A percentile compares a stretch with the other conserved stretches of the same genome.
These are phyloP conservation scores for Cancer borealis DNA, from an alignment of 2,888 invertebrate species.

Conservation along the genomic window DNA sequence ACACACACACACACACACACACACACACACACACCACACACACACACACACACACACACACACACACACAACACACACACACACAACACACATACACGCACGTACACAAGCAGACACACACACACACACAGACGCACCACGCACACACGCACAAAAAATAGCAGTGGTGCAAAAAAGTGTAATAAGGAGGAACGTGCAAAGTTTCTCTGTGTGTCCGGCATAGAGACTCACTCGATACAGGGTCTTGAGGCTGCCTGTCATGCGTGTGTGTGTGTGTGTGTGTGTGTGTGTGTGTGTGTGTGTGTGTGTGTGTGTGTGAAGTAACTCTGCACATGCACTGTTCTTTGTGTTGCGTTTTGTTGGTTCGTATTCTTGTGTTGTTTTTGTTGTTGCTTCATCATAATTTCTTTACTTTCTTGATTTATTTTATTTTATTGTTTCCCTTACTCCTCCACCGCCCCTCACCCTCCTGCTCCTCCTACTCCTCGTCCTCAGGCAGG, in stretches of 20 bases:
- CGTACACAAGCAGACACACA: too few species aligned
- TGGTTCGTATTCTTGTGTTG: background rate
- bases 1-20: background rate
- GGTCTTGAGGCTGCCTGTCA: too few species aligned
- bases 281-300: too few species aligned
- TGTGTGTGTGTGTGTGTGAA: background rate
- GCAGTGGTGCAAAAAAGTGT: conserved; percentile 3
- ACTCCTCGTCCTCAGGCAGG: background rate
- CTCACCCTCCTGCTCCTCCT: background rate
- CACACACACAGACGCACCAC: too few species aligned
- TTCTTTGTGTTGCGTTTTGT: background rate
- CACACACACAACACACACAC: too few species aligned
- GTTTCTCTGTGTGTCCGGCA: background rate
- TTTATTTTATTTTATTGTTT: background rate
- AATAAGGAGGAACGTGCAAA: background rate
- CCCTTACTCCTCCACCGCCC: background rate
- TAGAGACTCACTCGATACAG: too few species aligned
- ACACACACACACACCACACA: background rate
- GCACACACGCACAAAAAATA: background rate
- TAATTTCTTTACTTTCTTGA: background rate
- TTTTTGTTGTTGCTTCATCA: background rate
- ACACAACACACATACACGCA: too few species aligned
- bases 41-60: background rate
- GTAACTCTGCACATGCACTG: background rate
- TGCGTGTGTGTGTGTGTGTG: too few species aligned